Base-by-base conservation (phyloP, 2,888 invertebrate genomes). In the Erannis defoliaria region DNA sequence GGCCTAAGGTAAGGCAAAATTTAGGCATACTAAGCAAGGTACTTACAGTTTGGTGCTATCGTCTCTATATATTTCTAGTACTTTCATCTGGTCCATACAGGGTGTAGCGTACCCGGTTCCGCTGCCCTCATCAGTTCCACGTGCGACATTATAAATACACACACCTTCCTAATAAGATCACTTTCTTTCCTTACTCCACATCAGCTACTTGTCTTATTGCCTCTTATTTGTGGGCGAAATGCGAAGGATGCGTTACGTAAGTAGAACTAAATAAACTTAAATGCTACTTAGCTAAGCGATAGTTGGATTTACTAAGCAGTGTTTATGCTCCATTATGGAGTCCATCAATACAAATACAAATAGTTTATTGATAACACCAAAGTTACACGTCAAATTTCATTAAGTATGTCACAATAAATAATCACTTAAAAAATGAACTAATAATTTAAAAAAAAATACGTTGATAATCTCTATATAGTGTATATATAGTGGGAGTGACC, bases 171-270 rank as follows among this genome's bases (percentile, higher is more conserved):
- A 54, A 6, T 46, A 18, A 59, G 58, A 64, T 63, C 88, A 90
- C 88, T 90, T 85, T 86, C 86, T 72, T 77, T 77, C 73, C 71
- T 72, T 46, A 64, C 72, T 69, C 64, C 71, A 67, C 65, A 60
- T 61, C 60, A 67, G 68, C 62, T 66, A 70, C 71, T 76, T 63
- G 71, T 63, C 64, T 54, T 16, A 16, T 16, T 35, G 14, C 35
- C 45, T 37, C 64, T 57, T 51, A 58, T 56, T 60, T 43, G 55
- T 57, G 29, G 48, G 67, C 64, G 82, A 83, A 80, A 88, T 89
- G 86, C 68, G 69, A 60, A 74, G 72, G 62, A 65, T 81, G 55
- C 68, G 62, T 74, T 84, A 77, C 67, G 89, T 90, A 75, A 90
- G 90, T 88, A 46, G 31, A 18, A 18, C 5, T 31, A 46, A 46